Evolutionary conservation across 2,888 invertebrate genomes (phyloP), one percentile per base, ranked within the genome.

Genomic region (Protophormia terraenovae): DNA sequence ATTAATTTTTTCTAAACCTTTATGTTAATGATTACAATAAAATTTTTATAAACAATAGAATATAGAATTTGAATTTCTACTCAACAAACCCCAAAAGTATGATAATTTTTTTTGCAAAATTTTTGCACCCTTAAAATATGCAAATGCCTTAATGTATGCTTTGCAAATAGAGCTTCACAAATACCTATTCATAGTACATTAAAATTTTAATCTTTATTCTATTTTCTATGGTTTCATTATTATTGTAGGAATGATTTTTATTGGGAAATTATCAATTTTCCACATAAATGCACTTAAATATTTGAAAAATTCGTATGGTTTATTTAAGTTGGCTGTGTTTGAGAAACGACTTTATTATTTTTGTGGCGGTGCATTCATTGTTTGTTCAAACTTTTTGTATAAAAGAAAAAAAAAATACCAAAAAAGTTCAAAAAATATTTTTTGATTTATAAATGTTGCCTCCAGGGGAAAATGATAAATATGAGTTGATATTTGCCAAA

Each of bases 181-280:
- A 10, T n/a, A 69, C 45, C 12, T 27, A 27, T 10, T 32, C 1
- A 22, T 16, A 19, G 22, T 22, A 32, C 29, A 35, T 27, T 55
- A 62, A 22, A 55, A 50, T 50, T 71, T 58, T 58, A 72, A 64
- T 50, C 32, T 66, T 60, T 47, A 47, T 14, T 67, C 8, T 35
- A 29, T 47, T 38, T 14, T 67, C 8, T 35, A 29, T 45, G 64
- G 12, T 50, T 62, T 83, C 14, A 55, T 79, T 80, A 32, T 55
- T 62, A 35, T 62, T 58, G 27, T 60, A 22, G 50, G 24, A 45
- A 60, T 67, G 41, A 77, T 22, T 81, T 81, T 81, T 77, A 80
- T 77, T 81, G 80, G 55, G 73, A 77, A 77, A 77, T 84, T 84
- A 84, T 84, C 84, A 84, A 84, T 81, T 84, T 84, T 84, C 72